Percentiles rank a stretch among this genome's conserved stretches.
phyloP scores from a whole-genome alignment of 2,797 vertebrate species.

The Liparis tanakae region DNA sequence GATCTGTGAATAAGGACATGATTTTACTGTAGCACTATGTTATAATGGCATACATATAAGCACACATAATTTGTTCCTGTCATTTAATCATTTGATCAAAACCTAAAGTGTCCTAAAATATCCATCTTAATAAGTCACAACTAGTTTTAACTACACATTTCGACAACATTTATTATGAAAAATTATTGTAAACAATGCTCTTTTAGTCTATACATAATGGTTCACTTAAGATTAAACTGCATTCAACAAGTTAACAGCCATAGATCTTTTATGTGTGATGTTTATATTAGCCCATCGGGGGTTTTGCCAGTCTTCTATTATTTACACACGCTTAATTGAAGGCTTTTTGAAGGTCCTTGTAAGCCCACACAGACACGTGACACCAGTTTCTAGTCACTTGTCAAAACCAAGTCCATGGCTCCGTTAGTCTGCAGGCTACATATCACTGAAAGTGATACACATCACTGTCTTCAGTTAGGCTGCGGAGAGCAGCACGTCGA shows the following conservation, averaged over 20 bases:
- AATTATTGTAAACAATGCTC: background rate
- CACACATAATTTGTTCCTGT: background rate
- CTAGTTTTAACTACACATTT: background rate
- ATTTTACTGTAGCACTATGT: background rate
- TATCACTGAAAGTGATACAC: background rate
- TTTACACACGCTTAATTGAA: background rate
- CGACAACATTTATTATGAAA: background rate
- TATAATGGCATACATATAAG: background rate
- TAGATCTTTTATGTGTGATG: background rate
- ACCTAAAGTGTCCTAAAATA: background rate
- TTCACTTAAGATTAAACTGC: background rate
- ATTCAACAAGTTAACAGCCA: background rate
- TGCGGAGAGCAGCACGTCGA: background rate
- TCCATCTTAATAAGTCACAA: background rate
- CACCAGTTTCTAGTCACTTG: background rate
- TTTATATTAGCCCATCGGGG: background rate
- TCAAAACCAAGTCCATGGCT: background rate
- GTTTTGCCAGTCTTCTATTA: constrained; percentile 6
- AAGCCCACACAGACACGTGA: background rate
- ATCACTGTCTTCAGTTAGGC: background rate
- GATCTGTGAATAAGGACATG: background rate
- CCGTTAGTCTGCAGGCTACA: background rate
- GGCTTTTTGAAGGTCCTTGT: background rate
- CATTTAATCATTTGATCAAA: background rate
- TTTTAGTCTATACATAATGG: background rate